phyloP scores from a whole-genome alignment of 2,113 vertebrate species.

The Perca schrenkii region DNA sequence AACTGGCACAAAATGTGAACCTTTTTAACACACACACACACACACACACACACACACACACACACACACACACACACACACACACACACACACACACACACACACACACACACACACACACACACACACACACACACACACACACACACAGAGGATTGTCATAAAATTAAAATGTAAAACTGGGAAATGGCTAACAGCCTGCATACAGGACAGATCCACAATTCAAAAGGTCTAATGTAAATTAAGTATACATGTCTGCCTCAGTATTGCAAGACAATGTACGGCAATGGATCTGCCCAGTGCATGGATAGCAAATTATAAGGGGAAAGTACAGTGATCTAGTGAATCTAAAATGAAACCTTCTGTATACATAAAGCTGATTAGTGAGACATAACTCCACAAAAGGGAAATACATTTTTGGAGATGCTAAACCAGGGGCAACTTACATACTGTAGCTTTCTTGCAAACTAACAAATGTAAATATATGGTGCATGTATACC shows the following conservation, averaged over 20 bases:
- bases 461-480: neutral
- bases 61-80: too few species aligned
- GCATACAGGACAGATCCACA: neutral
- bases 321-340: neutral
- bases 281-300: neutral
- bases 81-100: too few species aligned
- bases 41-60: too few species aligned
- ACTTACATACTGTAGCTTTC: too few species aligned
- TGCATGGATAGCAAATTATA: neutral
- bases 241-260: neutral
- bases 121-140: too few species aligned
- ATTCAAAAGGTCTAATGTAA: neutral
- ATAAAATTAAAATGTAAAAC: neutral
- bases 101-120: too few species aligned
- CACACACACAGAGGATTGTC: neutral
- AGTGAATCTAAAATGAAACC: neutral
- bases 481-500: conserved; percentile 75
- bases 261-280: neutral
- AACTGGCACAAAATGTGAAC: neutral
- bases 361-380: neutral
- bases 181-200: neutral
- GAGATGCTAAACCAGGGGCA: neutral
- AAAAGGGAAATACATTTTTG: neutral
- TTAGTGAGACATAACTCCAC: neutral
- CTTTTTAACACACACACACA: neutral